Evolutionary conservation across 23 tunicate genomes (phyloP), one percentile per base, ranked within the genome.

Genomic region (Trididemnum miniatum): DNA sequence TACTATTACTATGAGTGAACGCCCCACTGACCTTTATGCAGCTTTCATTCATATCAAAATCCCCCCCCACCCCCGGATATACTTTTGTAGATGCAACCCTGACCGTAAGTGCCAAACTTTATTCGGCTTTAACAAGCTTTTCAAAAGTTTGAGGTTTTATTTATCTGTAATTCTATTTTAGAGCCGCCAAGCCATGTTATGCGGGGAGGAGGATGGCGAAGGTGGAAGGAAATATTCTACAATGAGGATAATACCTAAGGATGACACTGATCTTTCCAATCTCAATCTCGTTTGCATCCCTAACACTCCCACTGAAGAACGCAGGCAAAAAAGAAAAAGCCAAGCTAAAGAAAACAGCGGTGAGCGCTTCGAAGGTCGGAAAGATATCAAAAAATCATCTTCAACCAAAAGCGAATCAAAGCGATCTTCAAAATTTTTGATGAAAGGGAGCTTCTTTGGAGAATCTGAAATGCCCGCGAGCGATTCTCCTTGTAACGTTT

Each of bases 181-280:
- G n/a, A n/a, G n/a, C n/a, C n/a, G n/a, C n/a, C n/a, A n/a, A n/a
- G n/a, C n/a, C n/a, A n/a, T n/a, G n/a, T n/a, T n/a, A n/a, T n/a
- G n/a, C n/a, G n/a, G n/a, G n/a, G n/a, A n/a, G n/a, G n/a, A n/a
- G n/a, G n/a, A n/a, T n/a, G n/a, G n/a, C n/a, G n/a, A n/a, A n/a
- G n/a, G n/a, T n/a, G n/a, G n/a, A n/a, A n/a, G n/a, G n/a, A n/a
- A n/a, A n/a, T n/a, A n/a, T 0, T 71, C 84, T 35, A 67, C 82
- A 4, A 60, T 65, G 35, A 39, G 71, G 0, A 90, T 90, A 22
- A 59, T 90, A 29, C 86, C 96, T 0, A 90, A 90, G 49, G 87
- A 90, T 1, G 96, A 90, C 66, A 76, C 83, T 0, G 96, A 90
- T 71, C 66, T 90, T 86, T 77, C 88, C 1, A 84, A 86, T 22